A percentile compares a stretch with the other conserved stretches of the same genome.
Evolutionary conservation across 2,888 invertebrate genomes (phyloP).

Genomic region (Dicyrtomina minuta): DNA sequence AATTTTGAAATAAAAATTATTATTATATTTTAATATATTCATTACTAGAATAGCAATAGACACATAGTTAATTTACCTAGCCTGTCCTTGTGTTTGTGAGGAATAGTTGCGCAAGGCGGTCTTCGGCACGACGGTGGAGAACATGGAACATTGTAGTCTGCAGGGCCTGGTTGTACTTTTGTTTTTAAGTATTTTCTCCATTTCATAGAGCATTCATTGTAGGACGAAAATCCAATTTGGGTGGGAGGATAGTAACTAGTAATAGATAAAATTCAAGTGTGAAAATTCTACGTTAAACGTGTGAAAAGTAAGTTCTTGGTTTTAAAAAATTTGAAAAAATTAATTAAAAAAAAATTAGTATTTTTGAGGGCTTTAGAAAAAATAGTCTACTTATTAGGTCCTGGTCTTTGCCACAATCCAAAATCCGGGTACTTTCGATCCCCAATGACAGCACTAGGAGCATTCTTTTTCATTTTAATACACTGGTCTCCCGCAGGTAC

Average conservation of each 20-base stretch:
- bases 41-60: neutral
- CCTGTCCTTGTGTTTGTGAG: neutral
- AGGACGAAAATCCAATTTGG: constrained; percentile 17
- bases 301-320: no score
- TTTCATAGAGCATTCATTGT: constrained; percentile 29
- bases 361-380: no score
- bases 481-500: constrained; percentile 22
- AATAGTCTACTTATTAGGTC: constrained; percentile 13
- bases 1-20: no score
- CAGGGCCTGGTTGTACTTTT: constrained; percentile 5
- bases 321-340: no score
- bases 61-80: neutral
- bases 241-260: neutral
- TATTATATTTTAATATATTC: neutral
- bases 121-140: neutral
- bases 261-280: no score
- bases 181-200: neutral
- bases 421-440: neutral
- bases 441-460: constrained; percentile 1
- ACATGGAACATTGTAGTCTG: constrained; percentile 10
- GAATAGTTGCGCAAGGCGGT: neutral
- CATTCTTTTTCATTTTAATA: neutral
- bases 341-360: neutral
- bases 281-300: no score
- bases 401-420: neutral